phyloP scores from a whole-genome alignment of 2,797 vertebrate genomes.

The Etheostoma perlongum region DNA sequence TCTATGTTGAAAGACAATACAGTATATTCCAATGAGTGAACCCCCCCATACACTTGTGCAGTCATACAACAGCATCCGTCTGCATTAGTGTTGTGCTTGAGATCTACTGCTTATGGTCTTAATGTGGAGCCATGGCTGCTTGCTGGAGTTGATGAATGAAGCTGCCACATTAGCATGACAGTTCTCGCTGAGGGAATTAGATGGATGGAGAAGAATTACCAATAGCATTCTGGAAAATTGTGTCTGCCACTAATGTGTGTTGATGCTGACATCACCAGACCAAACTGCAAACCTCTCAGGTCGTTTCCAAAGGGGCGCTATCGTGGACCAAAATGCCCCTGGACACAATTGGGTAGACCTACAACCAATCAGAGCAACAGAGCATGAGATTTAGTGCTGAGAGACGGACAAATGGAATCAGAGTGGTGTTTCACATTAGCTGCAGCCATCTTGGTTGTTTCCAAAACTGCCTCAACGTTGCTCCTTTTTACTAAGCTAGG shows the following conservation, averaged over 20 bases:
- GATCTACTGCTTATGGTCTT: not conserved
- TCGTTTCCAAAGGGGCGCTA: no score
- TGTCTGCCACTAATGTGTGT: slow-evolving; percentile 2
- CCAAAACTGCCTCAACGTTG: no score
- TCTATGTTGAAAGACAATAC: not conserved
- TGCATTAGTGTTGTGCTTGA: not conserved
- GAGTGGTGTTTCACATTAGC: no score
- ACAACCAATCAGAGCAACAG: no score
- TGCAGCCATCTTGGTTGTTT: no score
- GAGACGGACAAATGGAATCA: no score
- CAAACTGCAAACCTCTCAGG: no score
- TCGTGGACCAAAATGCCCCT: no score
- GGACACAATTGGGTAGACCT: no score
- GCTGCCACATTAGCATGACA: slow-evolving; percentile 2
- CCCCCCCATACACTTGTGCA: not conserved
- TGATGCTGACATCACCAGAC: no score
- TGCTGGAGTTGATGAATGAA: slow-evolving; percentile 17
- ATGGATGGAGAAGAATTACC: slow-evolving; percentile 3
- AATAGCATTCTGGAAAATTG: not conserved
- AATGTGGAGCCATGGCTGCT: not conserved
- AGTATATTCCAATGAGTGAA: not conserved
- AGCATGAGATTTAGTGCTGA: no score
- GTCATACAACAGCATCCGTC: slow-evolving; percentile 7
- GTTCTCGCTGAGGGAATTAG: not conserved
- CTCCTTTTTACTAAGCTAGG: no score